Conservation (phyloP, 2,797 vertebrate species). For the Erethizon dorsatum region DNA sequence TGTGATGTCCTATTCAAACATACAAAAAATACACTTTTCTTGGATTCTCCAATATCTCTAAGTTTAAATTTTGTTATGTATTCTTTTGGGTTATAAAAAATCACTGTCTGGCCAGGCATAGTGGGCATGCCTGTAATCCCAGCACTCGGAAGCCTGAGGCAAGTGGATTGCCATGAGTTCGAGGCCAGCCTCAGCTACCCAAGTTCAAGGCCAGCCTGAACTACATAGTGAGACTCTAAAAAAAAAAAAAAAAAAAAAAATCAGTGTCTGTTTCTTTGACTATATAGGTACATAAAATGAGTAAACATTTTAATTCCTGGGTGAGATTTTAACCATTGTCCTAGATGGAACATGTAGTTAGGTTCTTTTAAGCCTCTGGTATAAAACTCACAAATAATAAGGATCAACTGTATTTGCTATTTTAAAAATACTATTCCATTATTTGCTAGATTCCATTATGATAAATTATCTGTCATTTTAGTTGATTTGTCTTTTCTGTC, state of each 20-base stretch:
- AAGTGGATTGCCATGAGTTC: not conserved
- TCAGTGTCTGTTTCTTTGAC: not conserved
- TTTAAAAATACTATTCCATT: conserved; percentile 1
- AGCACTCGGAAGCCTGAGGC: not conserved
- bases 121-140: not conserved
- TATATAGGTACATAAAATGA: not conserved
- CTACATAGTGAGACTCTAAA: not conserved
- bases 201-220: not conserved
- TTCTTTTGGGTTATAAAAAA: not conserved
- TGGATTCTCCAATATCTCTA: not conserved
- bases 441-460: not conserved
- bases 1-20: not conserved
- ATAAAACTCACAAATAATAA: not conserved
- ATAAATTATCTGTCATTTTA: conserved; percentile 50
- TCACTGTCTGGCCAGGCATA: not conserved
- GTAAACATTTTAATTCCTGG: not conserved
- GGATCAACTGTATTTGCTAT: not conserved
- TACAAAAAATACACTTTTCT: not conserved
- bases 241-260: not conserved
- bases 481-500: not conserved
- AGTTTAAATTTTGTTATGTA: conserved; percentile 6
- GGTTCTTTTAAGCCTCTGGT: not conserved
- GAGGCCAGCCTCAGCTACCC: not conserved
- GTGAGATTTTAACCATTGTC: conserved; percentile 22
- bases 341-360: not conserved